Percentiles rank a stretch among this genome's conserved stretches.
Conservation (phyloP, 2,888 invertebrate genomes). For the Agapostemon virescens region DNA sequence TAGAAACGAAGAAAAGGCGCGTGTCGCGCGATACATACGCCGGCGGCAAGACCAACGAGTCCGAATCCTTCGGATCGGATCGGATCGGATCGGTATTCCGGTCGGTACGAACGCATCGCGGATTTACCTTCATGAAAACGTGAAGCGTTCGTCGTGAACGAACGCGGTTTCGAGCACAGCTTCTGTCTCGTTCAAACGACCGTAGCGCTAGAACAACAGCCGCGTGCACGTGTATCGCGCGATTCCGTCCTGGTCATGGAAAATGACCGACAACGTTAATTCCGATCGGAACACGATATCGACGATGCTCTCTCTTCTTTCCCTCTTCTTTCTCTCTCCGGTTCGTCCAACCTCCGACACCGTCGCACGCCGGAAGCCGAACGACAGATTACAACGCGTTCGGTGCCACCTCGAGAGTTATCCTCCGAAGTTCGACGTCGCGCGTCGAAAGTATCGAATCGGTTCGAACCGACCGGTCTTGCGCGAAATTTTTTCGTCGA, state of each 20-base stretch:
- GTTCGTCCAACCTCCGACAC: neutral
- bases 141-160: neutral
- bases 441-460: neutral
- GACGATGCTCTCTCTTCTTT: neutral
- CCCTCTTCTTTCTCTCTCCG: neutral
- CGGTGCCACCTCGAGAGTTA: neutral
- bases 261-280: neutral
- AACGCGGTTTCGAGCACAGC: neutral
- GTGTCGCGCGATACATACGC: no score
- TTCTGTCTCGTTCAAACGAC: neutral
- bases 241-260: neutral
- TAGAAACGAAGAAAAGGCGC: slow-evolving; percentile 33
- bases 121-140: neutral
- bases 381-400: neutral
- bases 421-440: neutral
- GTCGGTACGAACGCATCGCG: neutral
- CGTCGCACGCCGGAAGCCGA: neutral
- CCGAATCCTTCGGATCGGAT: neutral
- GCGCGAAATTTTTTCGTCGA: neutral
- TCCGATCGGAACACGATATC: neutral
- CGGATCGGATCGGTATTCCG: neutral
- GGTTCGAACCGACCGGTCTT: neutral
- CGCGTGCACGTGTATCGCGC: neutral
- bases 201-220: neutral
- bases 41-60: neutral